A percentile compares a stretch with the other conserved stretches of the same genome.
Conservation (phyloP, 37 sponge, comb jelly and placozoan species). For the Crambe crambe region DNA sequence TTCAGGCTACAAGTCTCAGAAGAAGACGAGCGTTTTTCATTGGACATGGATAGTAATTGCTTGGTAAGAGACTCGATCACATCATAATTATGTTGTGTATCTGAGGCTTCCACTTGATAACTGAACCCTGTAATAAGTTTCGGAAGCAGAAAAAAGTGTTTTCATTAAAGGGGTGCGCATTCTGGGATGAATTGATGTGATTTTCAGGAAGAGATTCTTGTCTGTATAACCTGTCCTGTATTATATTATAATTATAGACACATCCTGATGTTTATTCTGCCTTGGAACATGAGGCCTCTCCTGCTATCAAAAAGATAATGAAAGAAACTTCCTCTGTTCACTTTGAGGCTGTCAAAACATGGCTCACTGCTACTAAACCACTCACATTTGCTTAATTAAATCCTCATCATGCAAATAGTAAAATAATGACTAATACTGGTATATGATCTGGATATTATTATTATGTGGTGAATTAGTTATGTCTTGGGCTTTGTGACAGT, state of each 20-base stretch:
- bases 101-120: background rate
- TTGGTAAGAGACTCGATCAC: constrained; percentile 41
- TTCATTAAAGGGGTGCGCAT: background rate
- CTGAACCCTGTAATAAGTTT: too few relatives aligned
- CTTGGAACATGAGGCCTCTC: constrained; percentile 29
- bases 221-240: background rate
- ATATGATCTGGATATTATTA: too few relatives aligned
- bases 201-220: too few relatives aligned
- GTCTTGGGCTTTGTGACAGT: too few relatives aligned
- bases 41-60: constrained; percentile 17
- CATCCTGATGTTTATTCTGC: constrained; percentile 57
- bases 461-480: too few relatives aligned
- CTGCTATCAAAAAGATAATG: constrained; percentile 13
- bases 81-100: background rate
- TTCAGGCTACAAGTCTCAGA: constrained; percentile 33
- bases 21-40: constrained; percentile 34
- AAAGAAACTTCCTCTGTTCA: constrained; percentile 45
- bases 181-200: too few relatives aligned
- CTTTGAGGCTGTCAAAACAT: constrained; percentile 56
- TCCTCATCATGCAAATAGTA: too few relatives aligned
- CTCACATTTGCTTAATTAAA: constrained; percentile 54
- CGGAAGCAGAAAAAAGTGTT: too few relatives aligned
- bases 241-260: constrained; percentile 31
- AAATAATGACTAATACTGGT: too few relatives aligned
- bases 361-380: constrained; percentile 66